Percentiles rank a stretch among this genome's conserved stretches.
phyloP scores from a whole-genome alignment of 2,888 invertebrate species.

The Pegoplata infirma region DNA sequence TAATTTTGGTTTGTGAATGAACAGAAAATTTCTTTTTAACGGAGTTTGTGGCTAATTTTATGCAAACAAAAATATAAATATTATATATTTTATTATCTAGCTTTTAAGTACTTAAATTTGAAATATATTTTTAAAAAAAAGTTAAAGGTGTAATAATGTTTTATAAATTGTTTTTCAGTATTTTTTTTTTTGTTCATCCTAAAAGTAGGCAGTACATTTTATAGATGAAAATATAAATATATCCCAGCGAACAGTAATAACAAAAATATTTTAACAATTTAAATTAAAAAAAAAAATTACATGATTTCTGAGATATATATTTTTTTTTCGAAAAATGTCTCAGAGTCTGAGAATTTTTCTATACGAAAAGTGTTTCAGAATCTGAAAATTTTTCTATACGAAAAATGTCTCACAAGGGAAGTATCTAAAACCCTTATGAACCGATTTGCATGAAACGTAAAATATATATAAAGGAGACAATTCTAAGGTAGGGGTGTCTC shows the following conservation, averaged over 20 bases:
- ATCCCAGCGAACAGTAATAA: not conserved
- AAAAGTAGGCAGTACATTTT: slow-evolving; percentile 15
- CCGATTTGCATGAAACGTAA: too few species aligned
- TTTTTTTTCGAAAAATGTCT: too few species aligned
- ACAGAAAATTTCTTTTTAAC: slow-evolving; percentile 64
- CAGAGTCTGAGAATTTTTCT: too few species aligned
- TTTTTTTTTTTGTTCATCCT: not conserved
- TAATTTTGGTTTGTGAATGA: slow-evolving; percentile 46
- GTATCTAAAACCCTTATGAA: too few species aligned
- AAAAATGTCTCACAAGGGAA: too few species aligned
- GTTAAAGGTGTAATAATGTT: slow-evolving; percentile 30
- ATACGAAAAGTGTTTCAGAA: too few species aligned
- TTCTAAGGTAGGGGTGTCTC: too few species aligned
- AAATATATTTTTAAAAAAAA: slow-evolving; percentile 25
- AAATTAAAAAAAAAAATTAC: too few species aligned
- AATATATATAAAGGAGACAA: too few species aligned
- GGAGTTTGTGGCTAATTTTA: slow-evolving; percentile 73
- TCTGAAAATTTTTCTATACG: too few species aligned
- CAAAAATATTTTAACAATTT: too few species aligned
- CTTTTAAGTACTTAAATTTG: slow-evolving; percentile 20
- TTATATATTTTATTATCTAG: slow-evolving; percentile 22
- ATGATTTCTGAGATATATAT: too few species aligned
- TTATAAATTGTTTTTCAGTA: not conserved
- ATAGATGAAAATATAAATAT: not conserved
- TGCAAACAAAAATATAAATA: slow-evolving; percentile 30